phyloP scores from a whole-genome alignment of 2,797 vertebrate genomes.

The Rhynchonycteris naso region DNA sequence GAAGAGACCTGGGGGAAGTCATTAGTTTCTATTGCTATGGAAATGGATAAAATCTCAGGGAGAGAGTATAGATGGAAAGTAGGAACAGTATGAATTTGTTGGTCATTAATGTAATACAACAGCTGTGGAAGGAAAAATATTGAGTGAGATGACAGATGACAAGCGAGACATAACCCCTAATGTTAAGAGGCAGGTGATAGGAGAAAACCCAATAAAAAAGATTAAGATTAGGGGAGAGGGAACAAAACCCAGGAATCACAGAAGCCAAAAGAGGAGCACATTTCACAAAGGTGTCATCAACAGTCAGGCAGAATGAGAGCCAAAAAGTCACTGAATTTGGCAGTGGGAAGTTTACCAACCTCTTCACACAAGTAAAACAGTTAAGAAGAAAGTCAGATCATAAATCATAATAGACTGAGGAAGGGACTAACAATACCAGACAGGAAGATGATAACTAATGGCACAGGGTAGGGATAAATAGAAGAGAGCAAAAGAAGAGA shows the following conservation, averaged over 20 bases:
- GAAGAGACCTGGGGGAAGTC: neutral
- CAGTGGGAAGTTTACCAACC: neutral
- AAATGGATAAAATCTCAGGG: neutral
- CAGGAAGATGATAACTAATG: neutral
- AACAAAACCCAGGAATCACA: neutral
- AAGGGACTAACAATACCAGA: neutral
- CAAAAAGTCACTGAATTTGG: neutral
- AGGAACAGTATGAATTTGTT: neutral
- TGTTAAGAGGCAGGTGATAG: neutral
- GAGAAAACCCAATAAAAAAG: neutral
- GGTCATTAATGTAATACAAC: neutral
- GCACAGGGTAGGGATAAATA: neutral
- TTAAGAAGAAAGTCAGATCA: neutral
- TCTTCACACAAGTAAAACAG: constrained; percentile 11
- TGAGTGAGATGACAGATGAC: neutral
- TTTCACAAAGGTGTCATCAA: neutral
- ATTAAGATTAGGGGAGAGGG: neutral
- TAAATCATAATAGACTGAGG: neutral
- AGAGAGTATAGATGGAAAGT: neutral
- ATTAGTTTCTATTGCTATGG: neutral
- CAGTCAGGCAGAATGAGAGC: neutral
- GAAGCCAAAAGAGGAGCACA: neutral
- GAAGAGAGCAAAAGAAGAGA: neutral
- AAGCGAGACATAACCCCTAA: neutral
- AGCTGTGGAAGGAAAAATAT: neutral